These are phyloP conservation scores for Hypselothyrea guttata DNA, from an alignment of 2,888 invertebrate genomes.

Conservation along the genomic window DNA sequence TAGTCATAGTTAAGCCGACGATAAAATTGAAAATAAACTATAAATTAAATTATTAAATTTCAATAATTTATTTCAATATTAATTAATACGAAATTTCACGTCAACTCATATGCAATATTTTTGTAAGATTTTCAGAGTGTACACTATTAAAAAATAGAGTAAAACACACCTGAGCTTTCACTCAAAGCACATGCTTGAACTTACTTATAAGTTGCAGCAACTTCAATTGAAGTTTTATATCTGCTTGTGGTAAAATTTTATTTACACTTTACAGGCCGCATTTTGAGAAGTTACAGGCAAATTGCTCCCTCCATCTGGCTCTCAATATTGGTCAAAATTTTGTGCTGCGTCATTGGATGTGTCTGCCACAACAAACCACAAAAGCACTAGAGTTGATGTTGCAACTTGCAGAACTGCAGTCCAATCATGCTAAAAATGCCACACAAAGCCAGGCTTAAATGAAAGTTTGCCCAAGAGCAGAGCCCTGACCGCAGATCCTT, in stretches of 20 bases:
- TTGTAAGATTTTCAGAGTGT: no score
- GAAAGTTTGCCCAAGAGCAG: constrained; percentile 46
- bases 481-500: constrained; percentile 44
- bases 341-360: constrained; percentile 58
- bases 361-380: constrained; percentile 37
- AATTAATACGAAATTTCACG: no score
- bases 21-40: no score
- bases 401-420: constrained; percentile 43
- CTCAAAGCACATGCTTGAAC: no score
- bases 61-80: no score
- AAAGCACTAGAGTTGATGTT: constrained; percentile 51
- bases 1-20: no score
- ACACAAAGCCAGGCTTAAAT: constrained; percentile 60
- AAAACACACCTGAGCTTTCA: no score
- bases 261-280: constrained; percentile 46
- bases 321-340: constrained; percentile 23
- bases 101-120: no score
- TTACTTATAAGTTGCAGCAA: constrained; percentile 1
- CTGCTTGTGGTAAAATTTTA: constrained; percentile 39
- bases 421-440: constrained; percentile 59
- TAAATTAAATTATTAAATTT: no score
- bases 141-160: no score
- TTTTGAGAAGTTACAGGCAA: constrained; percentile 34
- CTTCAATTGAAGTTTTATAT: constrained; percentile 35
- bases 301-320: background rate